Evolutionary conservation across 1,140 invertebrate genomes (phyloP).

Genomic region (Drosophila serrata): DNA sequence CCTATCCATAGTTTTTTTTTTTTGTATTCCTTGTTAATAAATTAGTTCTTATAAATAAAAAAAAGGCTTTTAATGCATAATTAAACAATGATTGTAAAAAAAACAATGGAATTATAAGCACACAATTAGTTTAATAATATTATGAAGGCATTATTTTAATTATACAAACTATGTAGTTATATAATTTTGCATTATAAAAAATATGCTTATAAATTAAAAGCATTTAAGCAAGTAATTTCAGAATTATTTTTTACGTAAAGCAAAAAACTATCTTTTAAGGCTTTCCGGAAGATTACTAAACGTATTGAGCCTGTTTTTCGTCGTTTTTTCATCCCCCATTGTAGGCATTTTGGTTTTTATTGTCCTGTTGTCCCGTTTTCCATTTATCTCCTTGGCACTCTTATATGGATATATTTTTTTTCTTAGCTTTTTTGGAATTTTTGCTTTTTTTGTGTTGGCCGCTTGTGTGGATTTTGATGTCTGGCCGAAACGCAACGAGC

Average conservation of each 20-base stretch:
- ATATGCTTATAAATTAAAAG: neutral
- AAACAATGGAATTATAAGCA: neutral
- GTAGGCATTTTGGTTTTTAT: conserved; percentile 16
- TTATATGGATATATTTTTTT: neutral
- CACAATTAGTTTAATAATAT: neutral
- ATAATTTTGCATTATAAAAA: neutral
- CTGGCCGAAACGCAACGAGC: conserved; percentile 58
- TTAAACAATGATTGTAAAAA: neutral
- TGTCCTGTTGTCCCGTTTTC: neutral
- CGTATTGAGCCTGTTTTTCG: neutral
- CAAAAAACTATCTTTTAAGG: neutral
- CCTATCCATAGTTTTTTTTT: too few species aligned
- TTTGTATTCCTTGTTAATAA: neutral
- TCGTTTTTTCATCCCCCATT: neutral
- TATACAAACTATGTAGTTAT: too few species aligned
- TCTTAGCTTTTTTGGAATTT: too few species aligned
- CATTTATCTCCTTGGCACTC: conserved; percentile 34
- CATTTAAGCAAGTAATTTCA: neutral
- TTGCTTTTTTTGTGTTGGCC: conserved; percentile 1
- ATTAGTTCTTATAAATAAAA: neutral
- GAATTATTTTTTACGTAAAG: neutral
- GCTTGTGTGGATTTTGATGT: conserved; percentile 51
- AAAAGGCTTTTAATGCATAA: neutral
- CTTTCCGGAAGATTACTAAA: neutral
- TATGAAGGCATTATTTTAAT: neutral